Evolutionary conservation across 2,888 invertebrate genomes (phyloP).

Genomic region (Syrista parreyssii): DNA sequence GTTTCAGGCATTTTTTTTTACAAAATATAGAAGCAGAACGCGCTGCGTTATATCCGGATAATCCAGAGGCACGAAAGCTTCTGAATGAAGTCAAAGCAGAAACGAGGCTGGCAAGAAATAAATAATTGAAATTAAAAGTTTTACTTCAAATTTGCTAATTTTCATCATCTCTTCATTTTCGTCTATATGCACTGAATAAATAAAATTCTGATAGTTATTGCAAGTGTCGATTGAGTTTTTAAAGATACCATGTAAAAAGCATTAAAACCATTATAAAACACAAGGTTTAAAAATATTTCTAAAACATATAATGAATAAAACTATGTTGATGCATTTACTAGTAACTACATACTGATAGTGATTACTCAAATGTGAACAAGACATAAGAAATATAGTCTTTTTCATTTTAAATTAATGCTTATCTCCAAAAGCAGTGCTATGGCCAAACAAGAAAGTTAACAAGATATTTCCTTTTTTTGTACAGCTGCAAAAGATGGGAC

Average conservation of each 20-base stretch:
- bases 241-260: no score
- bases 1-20: conserved; percentile 25
- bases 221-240: background rate
- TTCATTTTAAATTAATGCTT: background rate
- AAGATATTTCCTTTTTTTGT: no score
- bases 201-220: background rate
- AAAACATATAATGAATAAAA: no score
- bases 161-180: background rate
- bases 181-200: background rate
- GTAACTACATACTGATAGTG: no score
- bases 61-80: background rate
- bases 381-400: background rate
- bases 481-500: no score
- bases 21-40: conserved; percentile 19
- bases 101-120: background rate
- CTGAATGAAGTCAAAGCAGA: background rate
- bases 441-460: no score
- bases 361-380: no score
- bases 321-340: no score
- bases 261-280: no score
- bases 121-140: background rate
- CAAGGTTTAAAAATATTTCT: no score
- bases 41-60: conserved; percentile 1
- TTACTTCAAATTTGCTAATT: background rate
- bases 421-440: background rate